Base-by-base conservation (phyloP, 92 coral and sea anemone genomes). In the Epizoanthus stellaris region DNA sequence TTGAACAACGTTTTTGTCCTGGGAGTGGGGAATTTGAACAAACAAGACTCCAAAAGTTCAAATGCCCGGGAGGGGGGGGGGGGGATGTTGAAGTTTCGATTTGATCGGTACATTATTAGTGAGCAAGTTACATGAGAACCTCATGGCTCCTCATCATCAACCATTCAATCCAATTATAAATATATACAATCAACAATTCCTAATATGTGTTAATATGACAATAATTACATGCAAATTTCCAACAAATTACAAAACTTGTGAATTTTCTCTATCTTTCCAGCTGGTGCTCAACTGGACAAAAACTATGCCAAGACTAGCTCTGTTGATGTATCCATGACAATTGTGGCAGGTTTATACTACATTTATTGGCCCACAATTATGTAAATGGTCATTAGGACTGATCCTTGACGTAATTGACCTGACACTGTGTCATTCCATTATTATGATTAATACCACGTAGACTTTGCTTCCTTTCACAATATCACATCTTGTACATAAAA, bases 141-240 rank as follows among this genome's bases (percentile, higher is more conserved):
- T 30, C 34, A 30, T 49, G 56, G 14, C 1, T 49, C 9, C 56
- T 8, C 0, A 30, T 49, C 56, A 11, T 49, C 0, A 49, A 8
- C 56, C 56, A 49, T 49, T 49, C 56, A 49, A 49, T 49, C 14
- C 56, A 49, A 49, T 45, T 45, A 45, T 45, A 45, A 45, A 45
- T 45, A 0, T 9, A 16, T 19, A 43, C 16, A 30, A 30, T 30
- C 0, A 71, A 71, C 34, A 71, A 70, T n/a, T 20, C 3, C 34
- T 12, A 45, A 16, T 11, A 25, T 64, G n/a, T 3, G 39, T 3
- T 25, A 72, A 72, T n/a, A 20, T 43, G 77, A 72, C 47, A 72
- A 17, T 12, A 47, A 72, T n/a, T 47, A 21, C 60, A 72, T 43
- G 59, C 77, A 72, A 72, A 72, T 47, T 43, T 56, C 76, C n/a